A percentile compares a stretch with the other conserved stretches of the same genome.
phyloP scores from a whole-genome alignment of 2,797 vertebrate genomes.

The Helicolenus hilgendorfi region DNA sequence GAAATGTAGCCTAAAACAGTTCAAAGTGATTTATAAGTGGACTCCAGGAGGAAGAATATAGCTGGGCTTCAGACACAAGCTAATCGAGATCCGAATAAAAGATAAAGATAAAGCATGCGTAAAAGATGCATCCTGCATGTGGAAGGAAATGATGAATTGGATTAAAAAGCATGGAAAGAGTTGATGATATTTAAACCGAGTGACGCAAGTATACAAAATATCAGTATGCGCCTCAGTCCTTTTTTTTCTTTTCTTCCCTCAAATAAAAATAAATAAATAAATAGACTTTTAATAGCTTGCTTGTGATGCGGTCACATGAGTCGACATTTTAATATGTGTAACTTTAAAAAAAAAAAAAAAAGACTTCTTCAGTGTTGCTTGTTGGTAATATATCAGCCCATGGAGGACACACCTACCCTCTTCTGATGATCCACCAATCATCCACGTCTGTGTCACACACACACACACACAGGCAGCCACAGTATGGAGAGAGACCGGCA shows the following conservation, averaged over 20 bases:
- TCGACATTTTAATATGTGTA: conserved; percentile 18
- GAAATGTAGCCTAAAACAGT: too few species aligned
- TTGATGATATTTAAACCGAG: not conserved
- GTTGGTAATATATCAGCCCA: conserved; percentile 20
- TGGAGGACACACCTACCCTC: conserved; percentile 67
- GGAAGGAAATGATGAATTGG: not conserved
- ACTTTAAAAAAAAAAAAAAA: conserved; percentile 52
- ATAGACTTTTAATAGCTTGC: conserved; percentile 32
- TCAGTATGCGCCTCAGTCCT: not conserved
- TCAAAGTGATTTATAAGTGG: too few species aligned
- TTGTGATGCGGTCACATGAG: conserved; percentile 43
- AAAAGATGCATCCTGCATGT: not conserved
- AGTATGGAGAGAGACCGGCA: conserved; percentile 32
- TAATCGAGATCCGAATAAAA: too few species aligned
- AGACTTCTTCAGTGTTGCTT: not conserved
- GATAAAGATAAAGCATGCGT: not conserved
- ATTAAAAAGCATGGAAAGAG: not conserved
- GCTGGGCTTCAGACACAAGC: too few species aligned
- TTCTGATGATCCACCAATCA: conserved; percentile 49
- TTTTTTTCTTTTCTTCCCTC: not conserved
- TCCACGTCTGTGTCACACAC: not conserved
- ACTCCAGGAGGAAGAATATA: too few species aligned
- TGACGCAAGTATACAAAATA: not conserved
- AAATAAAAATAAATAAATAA: not conserved
- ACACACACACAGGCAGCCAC: not conserved